Conservation (phyloP, 2,797 vertebrate species). For the Smutsia temminckii region DNA sequence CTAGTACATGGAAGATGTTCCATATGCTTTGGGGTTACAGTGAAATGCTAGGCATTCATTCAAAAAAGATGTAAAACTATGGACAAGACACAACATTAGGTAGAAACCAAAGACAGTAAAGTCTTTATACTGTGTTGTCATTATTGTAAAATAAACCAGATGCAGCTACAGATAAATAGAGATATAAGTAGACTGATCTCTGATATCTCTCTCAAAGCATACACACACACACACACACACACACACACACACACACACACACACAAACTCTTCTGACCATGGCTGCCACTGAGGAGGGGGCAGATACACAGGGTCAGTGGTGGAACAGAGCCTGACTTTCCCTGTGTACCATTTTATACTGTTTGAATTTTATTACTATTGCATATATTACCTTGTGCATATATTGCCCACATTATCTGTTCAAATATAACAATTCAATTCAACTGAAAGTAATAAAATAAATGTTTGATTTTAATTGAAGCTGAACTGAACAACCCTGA, state of each 20-base stretch:
- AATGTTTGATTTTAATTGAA: conserved; percentile 79
- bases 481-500: conserved; percentile 68
- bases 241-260: neutral
- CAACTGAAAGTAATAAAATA: conserved; percentile 75
- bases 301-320: neutral
- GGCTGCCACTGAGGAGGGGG: neutral
- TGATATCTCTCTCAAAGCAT: neutral
- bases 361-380: conserved; percentile 57
- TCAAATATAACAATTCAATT: conserved; percentile 65
- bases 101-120: conserved; percentile 10
- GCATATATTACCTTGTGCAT: conserved; percentile 42
- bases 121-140: neutral
- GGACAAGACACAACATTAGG: neutral
- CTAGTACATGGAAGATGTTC: neutral
- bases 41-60: neutral
- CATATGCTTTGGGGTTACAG: neutral
- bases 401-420: conserved; percentile 59
- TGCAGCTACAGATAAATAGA: neutral
- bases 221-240: neutral
- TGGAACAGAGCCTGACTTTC: neutral
- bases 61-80: neutral
- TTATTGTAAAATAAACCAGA: conserved; percentile 50
- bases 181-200: neutral
- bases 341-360: conserved; percentile 20
- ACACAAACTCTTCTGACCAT: neutral